Conservation (phyloP, 2,113 vertebrate genomes). For the Tragelaphus imberbis region DNA sequence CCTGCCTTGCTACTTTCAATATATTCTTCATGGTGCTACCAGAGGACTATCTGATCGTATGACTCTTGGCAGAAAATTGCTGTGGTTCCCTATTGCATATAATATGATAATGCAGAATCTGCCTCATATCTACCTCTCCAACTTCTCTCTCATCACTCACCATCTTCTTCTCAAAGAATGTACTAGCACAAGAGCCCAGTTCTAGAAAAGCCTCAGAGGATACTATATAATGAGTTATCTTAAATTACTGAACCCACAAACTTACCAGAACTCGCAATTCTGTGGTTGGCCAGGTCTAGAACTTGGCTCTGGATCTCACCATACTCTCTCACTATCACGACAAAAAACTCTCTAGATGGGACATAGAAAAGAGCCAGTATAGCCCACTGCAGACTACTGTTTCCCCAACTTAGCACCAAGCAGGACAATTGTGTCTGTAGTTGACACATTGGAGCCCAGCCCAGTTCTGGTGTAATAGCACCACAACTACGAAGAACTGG, state of each 20-base stretch:
- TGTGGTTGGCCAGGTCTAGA: neutral
- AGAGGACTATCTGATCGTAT: neutral
- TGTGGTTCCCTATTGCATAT: neutral
- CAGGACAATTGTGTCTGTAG: neutral
- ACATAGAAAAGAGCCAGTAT: neutral
- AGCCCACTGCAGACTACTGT: neutral
- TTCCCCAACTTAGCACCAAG: neutral
- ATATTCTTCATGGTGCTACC: neutral
- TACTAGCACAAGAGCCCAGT: neutral
- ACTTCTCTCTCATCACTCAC: neutral
- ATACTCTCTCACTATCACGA: neutral
- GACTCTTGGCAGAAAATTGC: neutral
- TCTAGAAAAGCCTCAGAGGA: neutral
- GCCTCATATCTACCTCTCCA: neutral
- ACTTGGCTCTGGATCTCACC: neutral
- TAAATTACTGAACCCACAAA: neutral
- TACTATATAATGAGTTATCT: neutral
- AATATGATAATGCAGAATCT: neutral
- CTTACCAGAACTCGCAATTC: neutral
- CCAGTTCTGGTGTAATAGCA: neutral
- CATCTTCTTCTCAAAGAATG: conserved; percentile 1
- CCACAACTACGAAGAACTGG: neutral
- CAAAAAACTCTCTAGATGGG: neutral
- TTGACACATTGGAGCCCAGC: neutral
- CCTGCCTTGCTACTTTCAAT: neutral